Base-by-base conservation (phyloP, 2,888 invertebrate species). In the Sussaba pulchella region DNA sequence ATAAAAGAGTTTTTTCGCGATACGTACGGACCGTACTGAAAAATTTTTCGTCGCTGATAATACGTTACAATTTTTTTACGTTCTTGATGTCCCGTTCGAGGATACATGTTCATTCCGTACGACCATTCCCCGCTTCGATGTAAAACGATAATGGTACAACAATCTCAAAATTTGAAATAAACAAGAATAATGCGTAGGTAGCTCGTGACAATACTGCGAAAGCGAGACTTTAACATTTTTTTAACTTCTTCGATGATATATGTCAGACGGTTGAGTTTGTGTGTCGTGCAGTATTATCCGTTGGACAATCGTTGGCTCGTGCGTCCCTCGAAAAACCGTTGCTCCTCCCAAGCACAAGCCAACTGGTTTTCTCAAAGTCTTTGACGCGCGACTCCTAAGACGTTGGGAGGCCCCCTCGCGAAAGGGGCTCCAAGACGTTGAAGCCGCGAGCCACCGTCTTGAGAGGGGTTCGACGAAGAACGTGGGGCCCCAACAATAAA, bases 371-470 rank as follows among this genome's bases (percentile, higher is more conserved):
- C 73, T 78, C 73, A 70, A 50, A 47, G 39, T 66, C 78, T 43
- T 81, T 71, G 70, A 59, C 64, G 69, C 78, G 78, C 83, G 84
- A 82, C 81, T 84, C 86, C 87, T 84, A 91, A 91, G 81, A 81
- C 74, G 78, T 81, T 81, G 24, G 73, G 6, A 50, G 63, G 39
- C 24, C 10, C 19, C 59, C 59, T 59, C 9, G 21, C 61, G 57
- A 76, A 83, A 85, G 84, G 85, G 78, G 76, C 73, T 82, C 85
- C 82, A 91, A 91, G 91, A 91, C 90, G 91, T 88, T 90, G 74
- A 84, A 78, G 79, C 26, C 26, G 85, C 82, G 73, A 81, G 81
- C n/a, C 85, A 81, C 82, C 83, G 81, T 45, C 43, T 63, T 74
- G 70, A 64, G 70, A 69, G 54, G 54, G 31, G 24, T n/a, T 47